Percentiles rank a stretch among this genome's conserved stretches.
Conservation (phyloP, 2,113 vertebrate species). For the Oncorhynchus mykiss region DNA sequence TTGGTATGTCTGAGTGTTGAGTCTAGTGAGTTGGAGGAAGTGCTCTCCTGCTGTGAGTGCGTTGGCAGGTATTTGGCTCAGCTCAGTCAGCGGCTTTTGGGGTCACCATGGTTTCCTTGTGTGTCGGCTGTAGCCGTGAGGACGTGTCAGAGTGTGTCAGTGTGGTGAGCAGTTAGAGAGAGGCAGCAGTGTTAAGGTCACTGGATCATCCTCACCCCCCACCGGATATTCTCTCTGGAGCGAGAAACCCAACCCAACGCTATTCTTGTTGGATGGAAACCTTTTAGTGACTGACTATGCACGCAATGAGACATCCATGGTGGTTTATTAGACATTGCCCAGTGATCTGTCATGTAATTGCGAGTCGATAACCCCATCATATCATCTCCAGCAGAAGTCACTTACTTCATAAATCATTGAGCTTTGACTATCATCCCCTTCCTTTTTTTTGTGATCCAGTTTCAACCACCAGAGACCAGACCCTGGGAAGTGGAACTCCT, state of each 20-base stretch:
- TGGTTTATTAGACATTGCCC: background rate
- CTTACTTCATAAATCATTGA: background rate
- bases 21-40: background rate
- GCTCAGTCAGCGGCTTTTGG: background rate
- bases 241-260: background rate
- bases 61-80: background rate
- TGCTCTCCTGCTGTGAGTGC: background rate
- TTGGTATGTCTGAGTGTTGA: background rate
- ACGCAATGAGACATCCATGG: background rate
- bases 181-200: background rate
- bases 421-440: slow-evolving; percentile 23
- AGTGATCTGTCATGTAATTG: background rate
- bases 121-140: background rate
- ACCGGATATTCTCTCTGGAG: slow-evolving; percentile 2
- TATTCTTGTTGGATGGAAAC: background rate
- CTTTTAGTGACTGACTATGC: background rate
- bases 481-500: background rate
- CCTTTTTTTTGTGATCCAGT: background rate
- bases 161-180: background rate
- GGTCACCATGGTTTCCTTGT: background rate
- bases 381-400: background rate
- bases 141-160: background rate
- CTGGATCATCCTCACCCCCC: slow-evolving; percentile 3
- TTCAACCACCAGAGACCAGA: background rate
- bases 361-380: background rate